phyloP scores from a whole-genome alignment of 2,113 vertebrate genomes.

The Mesitornis unicolor region DNA sequence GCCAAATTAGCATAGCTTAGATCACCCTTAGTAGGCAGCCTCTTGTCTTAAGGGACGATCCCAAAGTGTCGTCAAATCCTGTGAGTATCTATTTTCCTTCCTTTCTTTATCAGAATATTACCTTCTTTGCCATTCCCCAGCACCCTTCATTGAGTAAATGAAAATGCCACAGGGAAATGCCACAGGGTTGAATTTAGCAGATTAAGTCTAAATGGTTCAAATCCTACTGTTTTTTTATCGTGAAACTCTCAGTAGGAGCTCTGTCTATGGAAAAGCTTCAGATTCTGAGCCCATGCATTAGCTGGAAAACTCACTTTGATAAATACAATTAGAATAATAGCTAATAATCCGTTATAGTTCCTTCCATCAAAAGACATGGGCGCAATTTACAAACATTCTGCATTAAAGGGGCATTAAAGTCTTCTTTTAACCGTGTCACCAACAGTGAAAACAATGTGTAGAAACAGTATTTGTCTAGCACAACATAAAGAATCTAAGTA shows the following conservation, averaged over 20 bases:
- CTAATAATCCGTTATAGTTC: not conserved
- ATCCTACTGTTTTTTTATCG: not conserved
- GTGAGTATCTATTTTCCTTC: not conserved
- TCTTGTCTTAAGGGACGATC: constrained; percentile 31
- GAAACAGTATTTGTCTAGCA: not conserved
- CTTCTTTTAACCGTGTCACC: not conserved
- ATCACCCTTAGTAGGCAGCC: constrained; percentile 26
- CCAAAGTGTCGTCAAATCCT: not conserved
- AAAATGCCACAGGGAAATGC: constrained; percentile 1
- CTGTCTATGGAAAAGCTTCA: not conserved
- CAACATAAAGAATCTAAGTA: not conserved
- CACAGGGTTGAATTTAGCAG: constrained; percentile 19
- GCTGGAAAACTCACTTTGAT: not conserved
- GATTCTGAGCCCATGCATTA: not conserved
- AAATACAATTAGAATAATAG: not conserved
- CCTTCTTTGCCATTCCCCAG: not conserved
- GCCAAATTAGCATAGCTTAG: constrained; percentile 46
- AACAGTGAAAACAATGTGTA: not conserved
- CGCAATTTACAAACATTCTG: not conserved
- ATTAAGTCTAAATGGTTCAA: constrained; percentile 11
- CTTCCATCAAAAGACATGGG: not conserved
- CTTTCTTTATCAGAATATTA: not conserved
- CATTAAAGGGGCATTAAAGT: not conserved
- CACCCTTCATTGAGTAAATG: not conserved
- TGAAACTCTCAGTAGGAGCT: not conserved